Evolutionary conservation across 2,888 invertebrate species (phyloP).

Genomic region (Thecophora atra): DNA sequence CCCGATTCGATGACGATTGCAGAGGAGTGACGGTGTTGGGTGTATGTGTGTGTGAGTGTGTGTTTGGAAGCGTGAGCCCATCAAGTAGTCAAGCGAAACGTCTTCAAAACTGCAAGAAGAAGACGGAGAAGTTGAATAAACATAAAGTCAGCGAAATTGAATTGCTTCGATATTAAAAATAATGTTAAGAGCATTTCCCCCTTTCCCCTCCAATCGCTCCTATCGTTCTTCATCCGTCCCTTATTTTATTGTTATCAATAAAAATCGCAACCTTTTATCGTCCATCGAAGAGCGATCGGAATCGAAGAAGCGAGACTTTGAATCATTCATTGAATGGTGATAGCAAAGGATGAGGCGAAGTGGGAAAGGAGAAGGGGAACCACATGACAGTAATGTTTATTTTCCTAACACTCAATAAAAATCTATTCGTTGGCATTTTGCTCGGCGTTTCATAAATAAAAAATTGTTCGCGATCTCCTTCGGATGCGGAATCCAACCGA

Average conservation of each 20-base stretch:
- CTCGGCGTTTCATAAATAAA: not conserved
- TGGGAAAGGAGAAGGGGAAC: no score
- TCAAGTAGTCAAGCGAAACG: slow-evolving; percentile 13
- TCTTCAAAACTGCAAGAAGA: not conserved
- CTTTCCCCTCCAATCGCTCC: not conserved
- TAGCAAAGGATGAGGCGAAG: no score
- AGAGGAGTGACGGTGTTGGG: not conserved
- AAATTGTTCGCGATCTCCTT: not conserved
- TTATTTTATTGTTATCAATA: not conserved
- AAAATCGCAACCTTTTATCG: slow-evolving; percentile 6
- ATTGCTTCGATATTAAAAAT: not conserved
- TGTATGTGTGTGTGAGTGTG: not conserved
- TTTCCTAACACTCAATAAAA: not conserved
- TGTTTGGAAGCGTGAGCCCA: not conserved
- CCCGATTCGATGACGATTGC: not conserved
- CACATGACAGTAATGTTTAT: not conserved
- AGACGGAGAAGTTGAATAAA: not conserved
- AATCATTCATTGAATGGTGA: no score
- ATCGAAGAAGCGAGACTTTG: no score
- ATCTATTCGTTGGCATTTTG: not conserved
- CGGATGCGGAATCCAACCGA: not conserved
- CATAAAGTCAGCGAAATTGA: not conserved
- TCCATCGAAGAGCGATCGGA: no score
- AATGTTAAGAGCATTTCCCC: not conserved
- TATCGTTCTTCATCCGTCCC: not conserved